Evolutionary conservation across 2,113 vertebrate species (phyloP), one percentile per base, ranked within the genome.

Genomic region (Leucopternis melanops): DNA sequence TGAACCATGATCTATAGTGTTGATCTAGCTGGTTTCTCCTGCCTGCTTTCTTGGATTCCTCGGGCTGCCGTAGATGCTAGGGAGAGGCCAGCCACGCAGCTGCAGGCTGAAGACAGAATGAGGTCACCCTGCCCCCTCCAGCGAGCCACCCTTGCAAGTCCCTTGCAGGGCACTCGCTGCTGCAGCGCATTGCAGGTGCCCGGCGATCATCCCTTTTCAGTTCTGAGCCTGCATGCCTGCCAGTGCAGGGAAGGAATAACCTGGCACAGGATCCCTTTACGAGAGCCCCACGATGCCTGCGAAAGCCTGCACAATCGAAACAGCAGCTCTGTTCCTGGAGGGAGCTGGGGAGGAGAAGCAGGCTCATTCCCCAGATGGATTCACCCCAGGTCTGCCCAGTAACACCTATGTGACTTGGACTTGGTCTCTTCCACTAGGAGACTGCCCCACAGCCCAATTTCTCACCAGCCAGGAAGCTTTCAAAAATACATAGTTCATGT

Each of bases 81-180:
- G 59, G 59, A 87, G 75, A 90, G 82, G 42, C 71, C 71, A 78
- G 42, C 54, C 69, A 49, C 0, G 8, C 84, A 82, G 87, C 93
- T 75, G 70, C 91, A 50, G 65, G 49, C 82, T 90, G 86, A 38
- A 88, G 94, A 92, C 95, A 96, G 93, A 95, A 92, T 89, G 86
- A 95, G 95, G 95, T 95, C 96, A 72, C 91, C 93, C 96, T 91
- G 77, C 91, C 83, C 92, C 86, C 91, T 88, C 62, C 71, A 57
- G 63, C 2, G 0, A 94, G 77, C 69, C 65, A 58, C 82, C 78
- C 55, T 29, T 36, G 70, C 0, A 0, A 32, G 59, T 38, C 59
- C 49, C 81, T 38, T 0, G 55, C 72, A 55, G 69, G 69, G 75
- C 49, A 0, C 80, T 83, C 42, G 2, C 52, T 38, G 44, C 79